phyloP scores from a whole-genome alignment of 35 echinoderm and acorn worm genomes.

The Heliocidaris erythrogramma region DNA sequence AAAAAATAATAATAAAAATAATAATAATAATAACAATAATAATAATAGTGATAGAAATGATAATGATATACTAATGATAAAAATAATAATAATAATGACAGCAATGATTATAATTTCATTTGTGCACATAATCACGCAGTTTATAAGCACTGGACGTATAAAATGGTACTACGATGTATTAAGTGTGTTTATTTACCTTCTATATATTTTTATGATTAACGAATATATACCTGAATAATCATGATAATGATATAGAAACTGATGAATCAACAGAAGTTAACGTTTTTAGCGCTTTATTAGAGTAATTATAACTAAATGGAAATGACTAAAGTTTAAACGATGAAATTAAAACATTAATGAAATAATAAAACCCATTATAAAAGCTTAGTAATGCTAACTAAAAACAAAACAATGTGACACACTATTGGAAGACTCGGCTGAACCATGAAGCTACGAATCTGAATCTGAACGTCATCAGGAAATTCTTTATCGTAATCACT shows the following conservation, averaged over 20 bases:
- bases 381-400: too few relatives aligned
- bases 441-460: too few relatives aligned
- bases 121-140: not conserved
- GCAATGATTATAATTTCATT: not conserved
- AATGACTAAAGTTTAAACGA: not conserved
- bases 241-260: not conserved
- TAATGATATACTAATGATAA: not conserved
- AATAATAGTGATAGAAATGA: not conserved
- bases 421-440: too few relatives aligned
- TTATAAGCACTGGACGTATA: not conserved
- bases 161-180: not conserved
- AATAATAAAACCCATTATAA: too few relatives aligned
- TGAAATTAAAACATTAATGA: too few relatives aligned
- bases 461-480: too few relatives aligned
- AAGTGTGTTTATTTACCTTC: not conserved
- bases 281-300: not conserved
- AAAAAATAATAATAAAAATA: not conserved
- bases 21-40: constrained; percentile 2
- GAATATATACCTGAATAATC: not conserved
- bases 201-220: not conserved
- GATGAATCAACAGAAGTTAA: not conserved
- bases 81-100: not conserved
- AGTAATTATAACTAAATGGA: not conserved
- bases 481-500: too few relatives aligned
- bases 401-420: too few relatives aligned